Evolutionary conservation across 2,113 vertebrate species (phyloP).

Genomic region (Thinocorus orbignyianus): DNA sequence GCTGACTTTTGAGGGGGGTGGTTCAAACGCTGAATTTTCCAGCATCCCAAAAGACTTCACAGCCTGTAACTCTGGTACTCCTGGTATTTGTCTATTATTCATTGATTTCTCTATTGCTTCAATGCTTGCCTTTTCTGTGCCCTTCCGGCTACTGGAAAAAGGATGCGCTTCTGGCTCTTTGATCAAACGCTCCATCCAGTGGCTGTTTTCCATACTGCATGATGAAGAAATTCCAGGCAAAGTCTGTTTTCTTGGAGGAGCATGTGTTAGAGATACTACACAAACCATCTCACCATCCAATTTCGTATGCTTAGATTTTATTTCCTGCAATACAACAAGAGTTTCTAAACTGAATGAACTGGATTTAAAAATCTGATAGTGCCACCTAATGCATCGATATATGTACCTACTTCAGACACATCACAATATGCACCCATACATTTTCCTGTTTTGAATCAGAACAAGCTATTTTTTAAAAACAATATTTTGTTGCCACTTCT

Average conservation of each 20-base stretch:
- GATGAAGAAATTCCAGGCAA: background rate
- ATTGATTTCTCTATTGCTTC: background rate
- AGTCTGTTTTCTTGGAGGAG: slow-evolving; percentile 4
- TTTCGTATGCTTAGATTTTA: slow-evolving; percentile 62
- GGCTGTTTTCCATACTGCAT: background rate
- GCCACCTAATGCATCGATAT: background rate
- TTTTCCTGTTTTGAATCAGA: background rate
- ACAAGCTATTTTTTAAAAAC: background rate
- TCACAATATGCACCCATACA: background rate
- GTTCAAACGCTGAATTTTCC: background rate
- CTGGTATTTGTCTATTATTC: background rate
- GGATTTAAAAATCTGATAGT: background rate
- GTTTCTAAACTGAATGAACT: background rate
- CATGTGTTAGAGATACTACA: slow-evolving; percentile 57
- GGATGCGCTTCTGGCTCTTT: background rate
- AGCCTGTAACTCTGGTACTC: background rate
- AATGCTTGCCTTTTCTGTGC: background rate
- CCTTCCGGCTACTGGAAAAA: background rate
- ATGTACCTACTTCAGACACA: background rate
- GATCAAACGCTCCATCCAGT: slow-evolving; percentile 53
- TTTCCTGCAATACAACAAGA: slow-evolving; percentile 70
- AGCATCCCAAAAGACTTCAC: background rate
- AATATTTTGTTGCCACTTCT: background rate
- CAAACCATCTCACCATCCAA: slow-evolving; percentile 60
- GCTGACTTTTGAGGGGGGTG: background rate